Conservation (phyloP, 2,113 vertebrate species). For the Dasyornis broadbenti region DNA sequence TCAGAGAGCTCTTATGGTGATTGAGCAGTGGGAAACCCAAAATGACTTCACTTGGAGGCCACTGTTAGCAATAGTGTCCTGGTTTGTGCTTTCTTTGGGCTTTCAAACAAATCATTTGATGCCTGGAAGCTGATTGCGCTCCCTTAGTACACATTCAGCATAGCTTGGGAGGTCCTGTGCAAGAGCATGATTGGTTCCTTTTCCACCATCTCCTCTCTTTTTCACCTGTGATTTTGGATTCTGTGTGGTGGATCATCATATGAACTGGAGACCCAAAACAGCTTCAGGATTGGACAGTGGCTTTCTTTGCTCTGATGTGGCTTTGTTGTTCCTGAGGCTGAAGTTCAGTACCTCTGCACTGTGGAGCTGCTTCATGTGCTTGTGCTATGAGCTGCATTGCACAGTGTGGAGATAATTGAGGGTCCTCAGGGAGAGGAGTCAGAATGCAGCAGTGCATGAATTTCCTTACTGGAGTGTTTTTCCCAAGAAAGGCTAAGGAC, state of each 20-base stretch:
- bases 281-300: accelerated
- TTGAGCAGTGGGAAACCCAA: not conserved
- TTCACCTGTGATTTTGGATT: not conserved
- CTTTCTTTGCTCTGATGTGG: not conserved
- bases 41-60: not conserved
- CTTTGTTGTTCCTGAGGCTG: not conserved
- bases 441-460: not conserved
- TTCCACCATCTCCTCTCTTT: not conserved
- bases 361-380: not conserved
- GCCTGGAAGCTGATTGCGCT: not conserved
- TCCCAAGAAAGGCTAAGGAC: not conserved
- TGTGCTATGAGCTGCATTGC: not conserved
- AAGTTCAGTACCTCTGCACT: not conserved
- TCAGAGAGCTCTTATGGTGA: not conserved
- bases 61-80: not conserved
- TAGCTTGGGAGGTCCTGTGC: not conserved
- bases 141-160: not conserved
- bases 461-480: not conserved
- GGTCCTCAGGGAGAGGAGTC: not conserved
- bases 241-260: not conserved
- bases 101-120: not conserved
- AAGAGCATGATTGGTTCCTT: not conserved
- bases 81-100: not conserved
- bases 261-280: not conserved
- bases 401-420: not conserved